Evolutionary conservation across 2,797 vertebrate genomes (phyloP), one percentile per base, ranked within the genome.

Genomic region (Gephyroberyx darwinii): DNA sequence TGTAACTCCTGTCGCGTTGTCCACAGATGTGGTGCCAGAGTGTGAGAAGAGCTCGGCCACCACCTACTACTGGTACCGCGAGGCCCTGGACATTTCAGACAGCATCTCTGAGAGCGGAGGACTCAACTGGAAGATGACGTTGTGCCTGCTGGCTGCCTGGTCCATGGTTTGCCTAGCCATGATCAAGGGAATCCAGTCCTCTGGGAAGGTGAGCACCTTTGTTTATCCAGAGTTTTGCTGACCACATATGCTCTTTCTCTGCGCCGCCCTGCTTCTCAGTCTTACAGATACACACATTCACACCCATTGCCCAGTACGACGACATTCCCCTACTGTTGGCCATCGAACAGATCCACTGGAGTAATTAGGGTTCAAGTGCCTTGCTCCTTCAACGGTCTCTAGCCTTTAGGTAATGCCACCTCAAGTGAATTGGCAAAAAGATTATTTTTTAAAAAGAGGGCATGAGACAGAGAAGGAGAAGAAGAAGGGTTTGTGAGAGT

Each of bases 151-250:
- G 89, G 90, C 81, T 30, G 96, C 97, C 71, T 99, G 98, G 98
- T 83, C 95, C 58, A 93, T 98, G 90, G 97, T 99, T 35, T 98
- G 97, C 83, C 94, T 98, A 22, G 96, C 97, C 79, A 98, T 99
- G 97, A 98, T 98, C 87, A 98, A 97, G 91, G 98, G 97, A 69
- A 99, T 99, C 87, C 97, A 98, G 90, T 98, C 98, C 37, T 98
- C 97, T 68, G 97, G 97, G 84, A 99, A 99, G 94, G 98, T 98
- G 82, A 91, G 89, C 88, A 56, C 5, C 1, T 13, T 22, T 22
- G 3, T 14, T 30, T n/a, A 39, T 47, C 45, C 37, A 39, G 37
- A 41, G 39, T 41, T 10, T 43, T 43, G 12, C 41, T 43, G 41
- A 43, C 13, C 4, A 14, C 12, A 4, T 13, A 43, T 14, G 41